Evolutionary conservation across 2,888 invertebrate species (phyloP).

Genomic region (Pardosa pseudoannulata): DNA sequence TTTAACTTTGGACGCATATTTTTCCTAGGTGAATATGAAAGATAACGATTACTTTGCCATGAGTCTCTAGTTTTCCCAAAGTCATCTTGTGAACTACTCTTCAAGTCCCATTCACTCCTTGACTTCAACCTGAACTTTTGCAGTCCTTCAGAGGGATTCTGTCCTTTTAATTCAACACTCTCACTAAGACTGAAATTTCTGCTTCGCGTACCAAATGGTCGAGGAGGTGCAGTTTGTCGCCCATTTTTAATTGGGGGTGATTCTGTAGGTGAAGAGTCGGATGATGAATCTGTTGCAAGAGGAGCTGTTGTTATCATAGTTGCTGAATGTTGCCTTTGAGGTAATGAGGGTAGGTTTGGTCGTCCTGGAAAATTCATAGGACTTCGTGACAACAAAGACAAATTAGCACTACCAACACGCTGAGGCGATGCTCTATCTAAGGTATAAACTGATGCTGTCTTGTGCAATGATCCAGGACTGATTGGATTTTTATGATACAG

Average conservation of each 20-base stretch:
- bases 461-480: constrained; percentile 37
- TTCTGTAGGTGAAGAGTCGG: constrained; percentile 74
- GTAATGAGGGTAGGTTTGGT: constrained; percentile 39
- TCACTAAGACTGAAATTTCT: constrained; percentile 52
- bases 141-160: constrained; percentile 29
- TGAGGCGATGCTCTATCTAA: constrained; percentile 61
- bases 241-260: constrained; percentile 49
- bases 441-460: constrained; percentile 61
- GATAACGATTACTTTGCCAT: constrained; percentile 52
- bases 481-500: constrained; percentile 53
- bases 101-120: constrained; percentile 67
- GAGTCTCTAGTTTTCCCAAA: constrained; percentile 34
- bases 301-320: constrained; percentile 33
- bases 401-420: constrained; percentile 15
- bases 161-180: constrained; percentile 10
- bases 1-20: constrained; percentile 48
- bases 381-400: constrained; percentile 36
- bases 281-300: constrained; percentile 72
- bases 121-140: constrained; percentile 53
- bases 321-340: constrained; percentile 34
- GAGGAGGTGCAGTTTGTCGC: constrained; percentile 10
- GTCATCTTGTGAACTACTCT: constrained; percentile 46
- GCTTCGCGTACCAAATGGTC: constrained; percentile 25
- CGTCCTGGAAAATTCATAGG: constrained; percentile 29
- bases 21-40: constrained; percentile 57